These are phyloP conservation scores for Pseudococcus longispinus DNA, from an alignment of 2,888 invertebrate genomes.

Conservation along the genomic window DNA sequence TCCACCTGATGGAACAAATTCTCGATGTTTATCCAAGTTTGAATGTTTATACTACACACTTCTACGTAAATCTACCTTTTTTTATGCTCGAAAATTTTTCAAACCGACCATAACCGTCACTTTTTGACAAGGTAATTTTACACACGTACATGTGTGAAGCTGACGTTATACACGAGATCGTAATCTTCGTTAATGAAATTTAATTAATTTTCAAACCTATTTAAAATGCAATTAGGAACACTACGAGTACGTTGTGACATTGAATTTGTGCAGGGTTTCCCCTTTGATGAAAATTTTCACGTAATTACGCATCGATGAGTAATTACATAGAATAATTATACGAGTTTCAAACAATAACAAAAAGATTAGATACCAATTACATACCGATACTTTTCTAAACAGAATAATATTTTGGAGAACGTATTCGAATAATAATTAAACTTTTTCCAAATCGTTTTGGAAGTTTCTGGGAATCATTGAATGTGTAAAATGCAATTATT, in stretches of 20 bases:
- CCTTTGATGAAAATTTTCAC: background rate
- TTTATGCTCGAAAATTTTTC: background rate
- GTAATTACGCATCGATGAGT: background rate
- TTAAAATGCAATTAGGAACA: background rate
- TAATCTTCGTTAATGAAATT: background rate
- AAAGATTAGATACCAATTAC: background rate
- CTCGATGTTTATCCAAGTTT: too few relatives aligned
- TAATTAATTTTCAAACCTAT: background rate
- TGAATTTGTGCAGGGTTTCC: slow-evolving; percentile 13
- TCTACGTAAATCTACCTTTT: too few relatives aligned
- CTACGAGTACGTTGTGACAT: background rate
- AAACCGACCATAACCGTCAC: background rate
- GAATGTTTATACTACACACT: too few relatives aligned
- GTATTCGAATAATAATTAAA: background rate
- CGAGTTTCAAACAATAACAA: background rate
- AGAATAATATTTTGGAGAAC: background rate
- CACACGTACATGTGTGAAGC: background rate
- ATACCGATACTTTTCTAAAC: background rate
- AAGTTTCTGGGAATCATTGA: background rate
- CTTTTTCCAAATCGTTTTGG: background rate
- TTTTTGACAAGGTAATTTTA: background rate
- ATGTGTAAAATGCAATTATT: background rate
- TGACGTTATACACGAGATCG: background rate
- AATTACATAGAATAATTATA: background rate
- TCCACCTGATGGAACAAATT: too few relatives aligned